Evolutionary conservation across 2,113 vertebrate species (phyloP).

Genomic region (Marmota flaviventris): DNA sequence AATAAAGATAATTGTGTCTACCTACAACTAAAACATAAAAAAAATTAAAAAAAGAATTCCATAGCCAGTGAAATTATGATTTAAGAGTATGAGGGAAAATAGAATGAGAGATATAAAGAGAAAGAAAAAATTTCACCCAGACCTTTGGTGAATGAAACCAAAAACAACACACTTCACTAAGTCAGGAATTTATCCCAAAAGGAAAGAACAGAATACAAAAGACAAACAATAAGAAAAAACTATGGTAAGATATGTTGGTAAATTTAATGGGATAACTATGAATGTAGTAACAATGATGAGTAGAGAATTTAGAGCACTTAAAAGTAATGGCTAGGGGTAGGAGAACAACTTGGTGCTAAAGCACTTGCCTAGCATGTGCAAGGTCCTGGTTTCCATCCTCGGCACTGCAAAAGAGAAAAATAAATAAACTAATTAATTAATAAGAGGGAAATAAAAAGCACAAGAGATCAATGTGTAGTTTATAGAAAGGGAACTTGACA

Average conservation of each 20-base stretch:
- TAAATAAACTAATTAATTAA: not conserved
- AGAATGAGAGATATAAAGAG: not conserved
- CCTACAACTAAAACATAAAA: too few species aligned
- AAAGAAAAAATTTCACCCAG: not conserved
- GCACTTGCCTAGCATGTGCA: not conserved
- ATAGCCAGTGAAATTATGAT: not conserved
- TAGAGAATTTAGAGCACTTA: not conserved
- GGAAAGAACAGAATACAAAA: not conserved
- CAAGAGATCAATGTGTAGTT: not conserved
- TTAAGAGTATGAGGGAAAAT: not conserved
- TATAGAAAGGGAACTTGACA: not conserved
- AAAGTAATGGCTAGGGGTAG: not conserved
- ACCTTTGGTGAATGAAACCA: not conserved
- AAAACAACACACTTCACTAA: not conserved
- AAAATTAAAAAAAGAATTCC: not conserved
- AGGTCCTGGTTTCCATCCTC: not conserved
- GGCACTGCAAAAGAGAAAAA: not conserved
- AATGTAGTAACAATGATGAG: not conserved
- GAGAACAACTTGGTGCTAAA: not conserved
- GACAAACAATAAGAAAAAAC: not conserved
- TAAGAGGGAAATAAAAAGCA: not conserved
- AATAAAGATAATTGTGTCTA: too few species aligned
- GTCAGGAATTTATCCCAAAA: not conserved
- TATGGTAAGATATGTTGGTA: not conserved
- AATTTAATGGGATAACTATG: slow-evolving; percentile 7